Conservation (phyloP, 2,888 invertebrate genomes). For the Microctonus aethiopoides region DNA sequence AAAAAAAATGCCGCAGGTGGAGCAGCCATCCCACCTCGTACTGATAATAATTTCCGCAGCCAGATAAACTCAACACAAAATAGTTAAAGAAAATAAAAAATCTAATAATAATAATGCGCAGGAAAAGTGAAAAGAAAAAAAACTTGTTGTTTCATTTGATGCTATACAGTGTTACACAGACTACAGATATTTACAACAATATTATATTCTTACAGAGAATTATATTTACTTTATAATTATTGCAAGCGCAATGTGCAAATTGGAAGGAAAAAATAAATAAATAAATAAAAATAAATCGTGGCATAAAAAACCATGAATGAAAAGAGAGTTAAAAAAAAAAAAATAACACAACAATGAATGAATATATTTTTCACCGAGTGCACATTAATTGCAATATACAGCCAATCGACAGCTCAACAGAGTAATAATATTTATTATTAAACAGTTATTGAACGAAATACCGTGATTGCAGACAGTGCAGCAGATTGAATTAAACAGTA, state of each 20-base stretch:
- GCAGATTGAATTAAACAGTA: slow-evolving; percentile 60
- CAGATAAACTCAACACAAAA: slow-evolving; percentile 47
- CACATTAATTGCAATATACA: slow-evolving; percentile 61
- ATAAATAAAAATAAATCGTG: slow-evolving; percentile 22
- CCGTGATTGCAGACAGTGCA: slow-evolving; percentile 65
- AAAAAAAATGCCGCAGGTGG: slow-evolving; percentile 62
- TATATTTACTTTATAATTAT: slow-evolving; percentile 67
- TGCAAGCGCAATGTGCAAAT: slow-evolving; percentile 63
- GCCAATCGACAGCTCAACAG: slow-evolving; percentile 65
- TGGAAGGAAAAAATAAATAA: slow-evolving; percentile 35
- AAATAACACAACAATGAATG: slow-evolving; percentile 32
- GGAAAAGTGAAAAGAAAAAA: slow-evolving; percentile 41
- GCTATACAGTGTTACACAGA: slow-evolving; percentile 68
- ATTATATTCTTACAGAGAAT: slow-evolving; percentile 68
- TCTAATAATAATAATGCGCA: slow-evolving; percentile 35
- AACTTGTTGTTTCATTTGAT: slow-evolving; percentile 68
- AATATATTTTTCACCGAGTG: slow-evolving; percentile 44
- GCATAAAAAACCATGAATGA: slow-evolving; percentile 8
- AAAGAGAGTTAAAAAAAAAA: slow-evolving; percentile 7
- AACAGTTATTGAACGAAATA: slow-evolving; percentile 50
- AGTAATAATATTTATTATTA: slow-evolving; percentile 65
- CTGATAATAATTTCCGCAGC: slow-evolving; percentile 61
- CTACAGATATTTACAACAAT: slow-evolving; percentile 68
- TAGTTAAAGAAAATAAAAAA: slow-evolving; percentile 41
- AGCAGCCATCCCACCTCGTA: slow-evolving; percentile 67